These are phyloP conservation scores for Rhinopomastus cyanomelas DNA, from an alignment of 2,113 vertebrate genomes.

Conservation along the genomic window DNA sequence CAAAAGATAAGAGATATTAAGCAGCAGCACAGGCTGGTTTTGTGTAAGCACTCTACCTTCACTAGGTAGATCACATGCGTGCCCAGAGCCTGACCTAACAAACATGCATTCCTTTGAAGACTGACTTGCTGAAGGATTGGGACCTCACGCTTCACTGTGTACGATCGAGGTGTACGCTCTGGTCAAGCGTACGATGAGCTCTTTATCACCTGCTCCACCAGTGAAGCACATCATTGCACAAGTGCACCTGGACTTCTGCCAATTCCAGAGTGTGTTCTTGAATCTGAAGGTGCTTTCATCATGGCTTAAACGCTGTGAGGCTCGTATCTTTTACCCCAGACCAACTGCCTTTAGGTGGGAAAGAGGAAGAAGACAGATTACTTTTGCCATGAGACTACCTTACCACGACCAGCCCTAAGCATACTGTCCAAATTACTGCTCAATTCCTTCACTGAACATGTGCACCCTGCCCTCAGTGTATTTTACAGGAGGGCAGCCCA, in stretches of 20 bases:
- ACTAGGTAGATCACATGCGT: not conserved
- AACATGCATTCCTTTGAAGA: not conserved
- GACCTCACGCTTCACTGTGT: rapidly evolving
- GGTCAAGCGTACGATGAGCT: not conserved
- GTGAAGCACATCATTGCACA: not conserved
- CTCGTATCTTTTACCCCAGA: not conserved
- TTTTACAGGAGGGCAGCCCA: not conserved
- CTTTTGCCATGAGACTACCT: not conserved
- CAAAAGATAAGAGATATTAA: not conserved
- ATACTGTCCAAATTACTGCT: not conserved
- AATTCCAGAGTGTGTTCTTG: not conserved
- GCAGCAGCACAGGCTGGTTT: not conserved
- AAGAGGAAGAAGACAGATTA: not conserved
- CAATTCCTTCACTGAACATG: not conserved
- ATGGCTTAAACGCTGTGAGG: not conserved
- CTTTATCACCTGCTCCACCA: not conserved
- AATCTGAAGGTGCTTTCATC: not conserved
- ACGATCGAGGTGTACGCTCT: not conserved
- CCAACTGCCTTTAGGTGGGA: not conserved
- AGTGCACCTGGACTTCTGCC: not conserved
- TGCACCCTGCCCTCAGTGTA: rapidly evolving
- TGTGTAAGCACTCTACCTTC: not conserved
- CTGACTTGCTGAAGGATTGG: not conserved
- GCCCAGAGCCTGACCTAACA: not conserved
- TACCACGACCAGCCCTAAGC: not conserved